Conservation (phyloP, 2,797 vertebrate species). For the Ctenopoma multispine region DNA sequence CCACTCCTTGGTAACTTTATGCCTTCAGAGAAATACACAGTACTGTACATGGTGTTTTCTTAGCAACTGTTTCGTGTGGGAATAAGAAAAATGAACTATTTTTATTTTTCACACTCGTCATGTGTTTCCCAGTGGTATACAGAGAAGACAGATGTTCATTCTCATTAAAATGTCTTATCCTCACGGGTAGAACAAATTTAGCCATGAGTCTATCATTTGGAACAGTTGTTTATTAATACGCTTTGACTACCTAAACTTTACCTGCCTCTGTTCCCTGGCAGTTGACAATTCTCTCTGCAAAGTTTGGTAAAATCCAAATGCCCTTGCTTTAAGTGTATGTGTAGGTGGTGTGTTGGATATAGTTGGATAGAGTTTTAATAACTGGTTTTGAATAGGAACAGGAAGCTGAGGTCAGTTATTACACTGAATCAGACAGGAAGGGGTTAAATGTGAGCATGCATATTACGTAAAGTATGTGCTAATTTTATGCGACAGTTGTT, state of each 20-base stretch:
- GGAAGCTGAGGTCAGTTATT: neutral
- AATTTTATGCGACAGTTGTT: conserved; percentile 4
- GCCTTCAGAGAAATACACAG: neutral
- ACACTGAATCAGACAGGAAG: neutral
- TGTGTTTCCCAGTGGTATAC: conserved; percentile 52
- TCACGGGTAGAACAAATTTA: conserved; percentile 70
- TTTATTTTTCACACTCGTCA: conserved; percentile 66
- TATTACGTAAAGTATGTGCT: neutral
- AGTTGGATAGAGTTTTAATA: neutral
- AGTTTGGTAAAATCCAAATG: conserved; percentile 18
- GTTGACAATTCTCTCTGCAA: conserved; percentile 43
- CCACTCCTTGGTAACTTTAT: neutral
- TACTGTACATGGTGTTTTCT: conserved; percentile 2
- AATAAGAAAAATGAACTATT: conserved; percentile 56
- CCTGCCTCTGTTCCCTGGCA: conserved; percentile 15
- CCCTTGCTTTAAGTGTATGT: neutral
- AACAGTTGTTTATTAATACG: conserved; percentile 56
- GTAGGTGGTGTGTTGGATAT: neutral
- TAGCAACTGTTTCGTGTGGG: conserved; percentile 17
- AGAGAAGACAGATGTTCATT: conserved; percentile 69
- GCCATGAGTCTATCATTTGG: conserved; percentile 53
- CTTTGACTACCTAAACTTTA: conserved; percentile 30
- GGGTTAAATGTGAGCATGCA: neutral
- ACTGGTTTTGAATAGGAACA: neutral
- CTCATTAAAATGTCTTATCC: conserved; percentile 69